A percentile compares a stretch with the other conserved stretches of the same genome.
Conservation (phyloP, 2,797 vertebrate species). For the Lepus townsendii region DNA sequence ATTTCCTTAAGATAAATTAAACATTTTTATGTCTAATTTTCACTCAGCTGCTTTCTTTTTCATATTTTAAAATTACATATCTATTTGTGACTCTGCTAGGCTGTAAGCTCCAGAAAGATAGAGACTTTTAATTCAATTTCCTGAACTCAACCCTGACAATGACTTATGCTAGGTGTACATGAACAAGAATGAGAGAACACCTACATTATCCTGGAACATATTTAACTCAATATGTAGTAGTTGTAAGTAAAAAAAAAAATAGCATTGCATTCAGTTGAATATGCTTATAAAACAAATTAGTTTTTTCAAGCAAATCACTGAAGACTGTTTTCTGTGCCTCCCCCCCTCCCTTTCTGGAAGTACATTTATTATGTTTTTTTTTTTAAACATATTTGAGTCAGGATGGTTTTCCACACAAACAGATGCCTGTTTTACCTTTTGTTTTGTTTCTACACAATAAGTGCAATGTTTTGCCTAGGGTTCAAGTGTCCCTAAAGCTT, state of each 20-base stretch:
- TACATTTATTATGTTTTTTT: not conserved
- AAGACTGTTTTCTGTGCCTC: not conserved
- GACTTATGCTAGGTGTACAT: not conserved
- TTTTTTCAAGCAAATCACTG: not conserved
- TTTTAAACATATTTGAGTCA: constrained; percentile 13
- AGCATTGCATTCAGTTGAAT: not conserved
- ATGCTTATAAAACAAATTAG: not conserved
- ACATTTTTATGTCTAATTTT: not conserved
- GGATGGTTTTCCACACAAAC: not conserved
- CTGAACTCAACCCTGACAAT: not conserved
- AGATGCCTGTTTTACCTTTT: not conserved
- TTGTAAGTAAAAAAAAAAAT: not conserved
- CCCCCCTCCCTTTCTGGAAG: not conserved
- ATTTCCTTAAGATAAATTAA: not conserved
- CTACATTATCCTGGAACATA: not conserved
- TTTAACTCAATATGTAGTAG: not conserved
- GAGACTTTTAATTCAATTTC: not conserved
- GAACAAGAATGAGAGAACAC: not conserved
- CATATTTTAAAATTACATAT: not conserved
- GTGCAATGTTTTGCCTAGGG: no score
- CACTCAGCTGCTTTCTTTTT: not conserved
- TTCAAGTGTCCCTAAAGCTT: no score
- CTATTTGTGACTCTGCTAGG: not conserved
- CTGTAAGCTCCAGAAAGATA: not conserved
- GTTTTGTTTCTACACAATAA: not conserved